phyloP scores from a whole-genome alignment of 2,888 invertebrate genomes.

The Cryptops parisi region DNA sequence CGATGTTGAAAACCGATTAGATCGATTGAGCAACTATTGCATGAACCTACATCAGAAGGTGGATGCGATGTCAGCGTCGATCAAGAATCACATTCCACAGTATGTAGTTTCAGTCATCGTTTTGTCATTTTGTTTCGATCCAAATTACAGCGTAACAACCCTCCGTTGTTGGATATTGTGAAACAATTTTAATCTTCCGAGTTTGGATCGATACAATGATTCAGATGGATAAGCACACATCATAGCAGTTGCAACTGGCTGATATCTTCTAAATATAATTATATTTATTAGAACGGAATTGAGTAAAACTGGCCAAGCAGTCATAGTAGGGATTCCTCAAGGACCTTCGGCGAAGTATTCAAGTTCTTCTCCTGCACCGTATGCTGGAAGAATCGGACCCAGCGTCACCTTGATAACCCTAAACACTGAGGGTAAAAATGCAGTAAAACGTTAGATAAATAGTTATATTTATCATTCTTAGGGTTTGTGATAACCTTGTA shows the following conservation, averaged over 20 bases:
- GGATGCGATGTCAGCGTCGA: slow-evolving; percentile 8
- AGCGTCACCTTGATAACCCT: slow-evolving; percentile 24
- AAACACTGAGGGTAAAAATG: slow-evolving; percentile 25
- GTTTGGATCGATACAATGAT: no score
- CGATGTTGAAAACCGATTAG: slow-evolving; percentile 13
- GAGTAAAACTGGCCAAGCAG: slow-evolving; percentile 8
- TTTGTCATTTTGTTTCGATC: no score
- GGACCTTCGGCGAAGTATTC: neutral
- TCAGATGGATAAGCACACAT: no score
- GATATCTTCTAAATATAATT: no score
- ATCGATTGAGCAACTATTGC: slow-evolving; percentile 12
- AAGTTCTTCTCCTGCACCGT: neutral
- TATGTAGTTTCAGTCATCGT: neutral
- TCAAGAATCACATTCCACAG: slow-evolving; percentile 11
- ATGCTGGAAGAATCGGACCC: neutral
- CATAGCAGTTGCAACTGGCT: no score
- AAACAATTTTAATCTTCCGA: no score
- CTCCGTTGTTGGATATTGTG: no score
- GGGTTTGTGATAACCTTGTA: no score
- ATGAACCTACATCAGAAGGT: slow-evolving; percentile 13
- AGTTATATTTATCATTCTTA: no score
- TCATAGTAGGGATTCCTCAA: slow-evolving; percentile 13
- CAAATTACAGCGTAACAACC: no score
- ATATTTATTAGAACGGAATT: neutral
- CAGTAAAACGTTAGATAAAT: no score